Conservation (phyloP, 1,140 invertebrate genomes). For the Camponotus vicinus region DNA sequence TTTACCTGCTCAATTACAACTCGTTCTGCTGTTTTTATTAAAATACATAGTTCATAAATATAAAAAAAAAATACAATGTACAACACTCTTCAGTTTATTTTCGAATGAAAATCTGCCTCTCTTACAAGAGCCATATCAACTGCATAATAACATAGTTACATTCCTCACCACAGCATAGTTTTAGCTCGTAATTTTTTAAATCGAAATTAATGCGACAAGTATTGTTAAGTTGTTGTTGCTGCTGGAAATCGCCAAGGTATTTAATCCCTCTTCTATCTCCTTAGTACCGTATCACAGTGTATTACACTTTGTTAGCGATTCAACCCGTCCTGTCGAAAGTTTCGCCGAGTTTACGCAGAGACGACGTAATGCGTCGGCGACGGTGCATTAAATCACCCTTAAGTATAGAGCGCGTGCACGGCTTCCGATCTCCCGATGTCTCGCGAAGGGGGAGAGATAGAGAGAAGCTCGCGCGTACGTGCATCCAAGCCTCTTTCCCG, state of each 20-base stretch:
- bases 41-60: background rate
- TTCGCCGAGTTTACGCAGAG: constrained; percentile 24
- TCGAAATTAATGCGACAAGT: background rate
- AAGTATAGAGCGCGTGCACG: constrained; percentile 18
- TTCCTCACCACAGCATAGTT: background rate
- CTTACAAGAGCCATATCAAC: background rate
- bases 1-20: background rate
- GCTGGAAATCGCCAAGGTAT: too few species aligned
- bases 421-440: background rate
- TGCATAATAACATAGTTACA: background rate
- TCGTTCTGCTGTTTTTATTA: background rate
- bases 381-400: constrained; percentile 55
- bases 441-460: background rate
- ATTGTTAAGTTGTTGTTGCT: background rate
- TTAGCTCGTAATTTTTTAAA: background rate
- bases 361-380: constrained; percentile 22
- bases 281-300: background rate
- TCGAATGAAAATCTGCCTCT: background rate
- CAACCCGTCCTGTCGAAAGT: constrained; percentile 13
- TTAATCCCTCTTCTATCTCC: too few species aligned
- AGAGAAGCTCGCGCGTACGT: constrained; percentile 37
- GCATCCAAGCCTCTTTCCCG: constrained; percentile 54
- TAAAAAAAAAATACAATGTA: background rate
- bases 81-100: background rate
- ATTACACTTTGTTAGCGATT: background rate